Evolutionary conservation across 2,113 vertebrate species (phyloP), one percentile per base, ranked within the genome.

Genomic region (Sebastes fasciatus): DNA sequence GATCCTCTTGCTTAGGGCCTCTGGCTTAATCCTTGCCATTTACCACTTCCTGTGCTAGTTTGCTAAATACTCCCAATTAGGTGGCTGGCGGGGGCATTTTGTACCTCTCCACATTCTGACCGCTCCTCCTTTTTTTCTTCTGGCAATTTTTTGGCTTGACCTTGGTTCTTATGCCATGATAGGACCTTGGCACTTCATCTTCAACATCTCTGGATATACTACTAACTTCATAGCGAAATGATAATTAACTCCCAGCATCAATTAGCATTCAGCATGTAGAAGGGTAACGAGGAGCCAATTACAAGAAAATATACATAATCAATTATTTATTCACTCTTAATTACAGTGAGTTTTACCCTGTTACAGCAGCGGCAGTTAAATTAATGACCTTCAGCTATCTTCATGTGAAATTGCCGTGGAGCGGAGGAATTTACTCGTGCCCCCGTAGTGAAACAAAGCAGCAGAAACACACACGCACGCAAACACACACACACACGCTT

Each of bases 311-410:
- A 93, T 92, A 94, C 87, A 94, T 89, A 90, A 95, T 95, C 93
- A 94, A 95, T 95, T 94, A 95, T 96, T 95, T 94, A 95, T 93
- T 91, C 82, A 52, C 73, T 93, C 82, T 93, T 94, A 95, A 96
- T 95, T 94, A 95, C 86, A 89, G 88, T 86, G 86, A 93, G 88
- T 93, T 94, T 93, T 94, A 94, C 85, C 87, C 92, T 72, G 87
- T 93, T 94, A 93, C 83, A 85, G 90, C 89, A 52, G 88, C 91
- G 76, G 92, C 88, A 84, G 82, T 92, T 92, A 91, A 94, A 92
- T 96, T 96, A 96, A 94, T 92, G 90, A 94, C 94, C 95, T 94
- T 93, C 90, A 94, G 93, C 94, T 91, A 94, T 95, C 92, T 95
- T 93, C 84, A 94, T 95, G 85, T 86, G 81, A 94, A 94, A 94